Conservation (phyloP, 2,797 vertebrate species). For the Sebastolobus altivelis region DNA sequence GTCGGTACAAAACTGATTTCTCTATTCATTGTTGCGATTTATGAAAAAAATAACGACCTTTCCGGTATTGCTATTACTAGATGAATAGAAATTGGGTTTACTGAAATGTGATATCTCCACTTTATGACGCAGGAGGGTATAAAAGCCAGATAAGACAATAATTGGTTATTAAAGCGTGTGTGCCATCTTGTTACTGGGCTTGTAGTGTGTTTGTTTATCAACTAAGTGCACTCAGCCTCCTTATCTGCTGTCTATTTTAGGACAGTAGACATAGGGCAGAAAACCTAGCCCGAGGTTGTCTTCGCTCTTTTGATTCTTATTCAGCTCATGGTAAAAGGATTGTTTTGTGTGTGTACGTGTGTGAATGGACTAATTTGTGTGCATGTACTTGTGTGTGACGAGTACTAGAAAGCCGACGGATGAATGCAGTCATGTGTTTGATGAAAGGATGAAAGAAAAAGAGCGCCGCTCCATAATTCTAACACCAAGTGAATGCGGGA, state of each 20-base stretch:
- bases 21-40: neutral
- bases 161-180: slow-evolving; percentile 33
- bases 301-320: slow-evolving; percentile 35
- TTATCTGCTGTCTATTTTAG: slow-evolving; percentile 55
- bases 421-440: slow-evolving; percentile 75
- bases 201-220: slow-evolving; percentile 35
- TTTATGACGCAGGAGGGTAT: slow-evolving; percentile 11
- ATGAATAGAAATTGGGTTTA: slow-evolving; percentile 11
- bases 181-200: slow-evolving; percentile 32
- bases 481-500: slow-evolving; percentile 37
- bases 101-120: slow-evolving; percentile 9
- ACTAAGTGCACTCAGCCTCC: slow-evolving; percentile 64
- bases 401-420: slow-evolving; percentile 62
- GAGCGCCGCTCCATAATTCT: slow-evolving; percentile 36
- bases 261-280: slow-evolving; percentile 52
- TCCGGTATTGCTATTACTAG: neutral
- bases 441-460: slow-evolving; percentile 73
- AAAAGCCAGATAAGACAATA: slow-evolving; percentile 40
- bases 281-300: slow-evolving; percentile 58
- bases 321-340: slow-evolving; percentile 53
- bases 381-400: slow-evolving; percentile 23
- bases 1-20: neutral
- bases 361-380: slow-evolving; percentile 5
- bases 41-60: slow-evolving; percentile 1
- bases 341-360: slow-evolving; percentile 45